Conservation (phyloP, 2,113 vertebrate genomes). For the Cairina moschata region DNA sequence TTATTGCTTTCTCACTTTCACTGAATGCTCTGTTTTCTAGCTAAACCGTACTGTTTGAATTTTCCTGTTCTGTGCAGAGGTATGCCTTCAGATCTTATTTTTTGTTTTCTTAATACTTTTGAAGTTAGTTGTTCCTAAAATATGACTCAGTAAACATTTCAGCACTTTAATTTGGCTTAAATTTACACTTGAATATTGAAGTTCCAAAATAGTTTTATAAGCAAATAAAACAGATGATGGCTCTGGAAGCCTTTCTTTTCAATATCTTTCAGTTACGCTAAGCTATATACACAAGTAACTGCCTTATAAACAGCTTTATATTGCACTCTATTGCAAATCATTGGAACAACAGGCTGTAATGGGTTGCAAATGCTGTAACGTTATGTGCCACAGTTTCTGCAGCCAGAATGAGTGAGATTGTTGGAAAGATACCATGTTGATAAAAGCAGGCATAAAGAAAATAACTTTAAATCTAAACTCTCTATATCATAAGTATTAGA, state of each 20-base stretch:
- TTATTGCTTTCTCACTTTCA: slow-evolving; percentile 6
- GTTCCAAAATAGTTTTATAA: slow-evolving; percentile 52
- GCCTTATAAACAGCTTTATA: slow-evolving; percentile 52
- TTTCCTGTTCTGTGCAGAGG: slow-evolving; percentile 12
- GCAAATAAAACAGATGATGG: background rate
- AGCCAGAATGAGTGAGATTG: slow-evolving; percentile 16
- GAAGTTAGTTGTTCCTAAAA: slow-evolving; percentile 59
- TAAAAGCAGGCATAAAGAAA: slow-evolving; percentile 9
- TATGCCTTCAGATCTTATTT: slow-evolving; percentile 10
- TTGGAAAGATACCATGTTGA: background rate
- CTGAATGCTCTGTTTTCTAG: background rate
- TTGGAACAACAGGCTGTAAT: background rate
- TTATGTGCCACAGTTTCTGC: slow-evolving; percentile 5
- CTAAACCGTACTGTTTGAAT: slow-evolving; percentile 19
- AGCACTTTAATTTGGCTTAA: slow-evolving; percentile 52
- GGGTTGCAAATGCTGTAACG: background rate
- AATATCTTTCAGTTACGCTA: background rate
- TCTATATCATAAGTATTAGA: slow-evolving; percentile 10
- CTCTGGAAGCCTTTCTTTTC: slow-evolving; percentile 34
- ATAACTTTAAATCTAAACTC: slow-evolving; percentile 40
- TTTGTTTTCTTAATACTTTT: slow-evolving; percentile 58
- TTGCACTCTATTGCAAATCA: background rate
- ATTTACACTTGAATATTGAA: slow-evolving; percentile 10
- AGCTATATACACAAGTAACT: background rate
- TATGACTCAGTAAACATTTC: slow-evolving; percentile 41